phyloP scores from a whole-genome alignment of 2,888 invertebrate genomes.

The Adelphocoris suturalis region DNA sequence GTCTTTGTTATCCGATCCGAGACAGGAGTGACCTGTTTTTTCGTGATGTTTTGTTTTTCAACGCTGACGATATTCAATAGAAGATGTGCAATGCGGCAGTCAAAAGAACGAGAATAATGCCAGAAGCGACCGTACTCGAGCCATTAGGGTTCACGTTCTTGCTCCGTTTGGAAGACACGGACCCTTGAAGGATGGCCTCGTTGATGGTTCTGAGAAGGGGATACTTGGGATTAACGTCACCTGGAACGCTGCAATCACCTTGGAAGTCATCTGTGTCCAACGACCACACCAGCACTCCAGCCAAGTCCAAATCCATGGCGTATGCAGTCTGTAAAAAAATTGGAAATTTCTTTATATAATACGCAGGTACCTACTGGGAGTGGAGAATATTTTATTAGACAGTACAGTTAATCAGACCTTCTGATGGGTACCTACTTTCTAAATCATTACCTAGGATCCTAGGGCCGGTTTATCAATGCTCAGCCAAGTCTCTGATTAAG shows the following conservation, averaged over 20 bases:
- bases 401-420: too few species aligned
- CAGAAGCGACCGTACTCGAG: neutral
- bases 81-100: neutral
- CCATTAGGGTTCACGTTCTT: slow-evolving; percentile 2
- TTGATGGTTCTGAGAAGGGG: slow-evolving; percentile 87
- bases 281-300: slow-evolving; percentile 93
- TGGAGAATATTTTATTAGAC: neutral
- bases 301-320: slow-evolving; percentile 82
- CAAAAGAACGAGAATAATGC: neutral
- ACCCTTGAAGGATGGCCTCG: slow-evolving; percentile 80
- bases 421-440: too few species aligned
- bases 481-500: too few species aligned
- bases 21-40: too few species aligned
- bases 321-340: slow-evolving; percentile 33
- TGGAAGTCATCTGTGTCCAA: slow-evolving; percentile 93
- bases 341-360: neutral
- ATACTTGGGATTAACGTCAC: slow-evolving; percentile 78
- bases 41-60: too few species aligned
- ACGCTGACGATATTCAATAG: neutral
- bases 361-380: neutral
- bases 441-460: too few species aligned
- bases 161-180: slow-evolving; percentile 29
- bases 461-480: too few species aligned
- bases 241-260: slow-evolving; percentile 82
- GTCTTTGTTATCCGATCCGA: too few species aligned